Evolutionary conservation across 2,113 vertebrate genomes (phyloP).

Genomic region (Planiliza haematocheilus): DNA sequence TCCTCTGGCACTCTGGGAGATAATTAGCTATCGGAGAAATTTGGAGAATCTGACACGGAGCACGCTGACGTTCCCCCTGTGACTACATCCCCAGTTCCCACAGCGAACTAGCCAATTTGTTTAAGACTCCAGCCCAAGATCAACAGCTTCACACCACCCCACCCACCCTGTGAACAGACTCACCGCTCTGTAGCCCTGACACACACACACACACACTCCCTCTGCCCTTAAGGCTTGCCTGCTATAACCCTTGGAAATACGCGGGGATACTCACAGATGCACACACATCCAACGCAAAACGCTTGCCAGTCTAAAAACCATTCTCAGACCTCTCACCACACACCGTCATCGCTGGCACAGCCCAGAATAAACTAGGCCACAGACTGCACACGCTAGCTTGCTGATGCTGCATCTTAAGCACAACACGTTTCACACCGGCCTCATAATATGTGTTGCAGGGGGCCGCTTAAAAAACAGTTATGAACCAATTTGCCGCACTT

Average conservation of each 20-base stretch:
- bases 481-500: constrained; percentile 33
- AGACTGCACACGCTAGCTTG: constrained; percentile 30
- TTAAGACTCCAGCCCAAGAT: constrained; percentile 73
- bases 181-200: constrained; percentile 43
- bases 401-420: constrained; percentile 56
- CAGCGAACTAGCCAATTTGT: constrained; percentile 68
- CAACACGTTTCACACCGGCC: constrained; percentile 39
- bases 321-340: constrained; percentile 53
- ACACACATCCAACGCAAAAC: constrained; percentile 33
- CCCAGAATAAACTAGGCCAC: constrained; percentile 56
- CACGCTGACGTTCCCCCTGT: constrained; percentile 55
- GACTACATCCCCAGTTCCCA: constrained; percentile 70
- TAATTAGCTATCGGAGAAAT: constrained; percentile 76
- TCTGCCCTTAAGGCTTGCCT: constrained; percentile 34
- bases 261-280: constrained; percentile 26
- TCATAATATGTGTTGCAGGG: constrained; percentile 12
- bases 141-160: constrained; percentile 65
- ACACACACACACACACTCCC: constrained; percentile 30
- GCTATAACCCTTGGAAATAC: constrained; percentile 36
- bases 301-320: constrained; percentile 45
- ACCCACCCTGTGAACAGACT: constrained; percentile 59
- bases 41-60: constrained; percentile 72
- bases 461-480: constrained; percentile 18
- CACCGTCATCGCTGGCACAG: constrained; percentile 44
- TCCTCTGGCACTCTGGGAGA: constrained; percentile 67